These are phyloP conservation scores for Lordiphosa stackelbergi DNA, from an alignment of 1,140 invertebrate genomes.

Conservation along the genomic window DNA sequence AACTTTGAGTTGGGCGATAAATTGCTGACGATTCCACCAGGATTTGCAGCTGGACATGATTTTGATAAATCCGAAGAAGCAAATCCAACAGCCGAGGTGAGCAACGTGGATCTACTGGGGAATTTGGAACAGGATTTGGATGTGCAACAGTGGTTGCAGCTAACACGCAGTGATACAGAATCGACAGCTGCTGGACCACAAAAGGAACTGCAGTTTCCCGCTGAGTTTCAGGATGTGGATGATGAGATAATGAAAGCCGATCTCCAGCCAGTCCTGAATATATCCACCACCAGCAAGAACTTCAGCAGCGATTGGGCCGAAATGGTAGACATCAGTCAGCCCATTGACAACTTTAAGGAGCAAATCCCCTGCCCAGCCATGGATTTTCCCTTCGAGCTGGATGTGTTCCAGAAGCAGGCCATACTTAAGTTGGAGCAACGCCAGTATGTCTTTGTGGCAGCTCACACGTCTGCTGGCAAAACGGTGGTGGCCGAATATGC, in stretches of 20 bases:
- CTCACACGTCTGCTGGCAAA: conserved; percentile 99
- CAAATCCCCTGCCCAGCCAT: conserved; percentile 91
- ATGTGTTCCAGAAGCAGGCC: conserved; percentile 98
- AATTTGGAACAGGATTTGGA: conserved; percentile 69
- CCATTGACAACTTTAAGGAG: conserved; percentile 89
- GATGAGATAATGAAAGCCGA: conserved; percentile 69
- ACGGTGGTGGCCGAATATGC: conserved; percentile 99
- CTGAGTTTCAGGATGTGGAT: conserved; percentile 63
- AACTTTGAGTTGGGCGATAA: conserved; percentile 79
- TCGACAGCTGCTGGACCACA: neutral
- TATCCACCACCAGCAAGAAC: conserved; percentile 74
- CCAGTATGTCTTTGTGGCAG: conserved; percentile 98
- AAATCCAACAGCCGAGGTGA: no score
- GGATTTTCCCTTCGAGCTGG: conserved; percentile 94
- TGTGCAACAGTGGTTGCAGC: conserved; percentile 66
- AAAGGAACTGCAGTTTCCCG: conserved; percentile 21
- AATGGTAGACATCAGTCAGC: conserved; percentile 87
- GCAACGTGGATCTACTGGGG: conserved; percentile 58
- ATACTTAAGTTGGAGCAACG: conserved; percentile 95
- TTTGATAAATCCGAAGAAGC: conserved; percentile 60
- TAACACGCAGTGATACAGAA: conserved; percentile 36
- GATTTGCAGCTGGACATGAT: conserved; percentile 80
- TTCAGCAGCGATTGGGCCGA: conserved; percentile 89
- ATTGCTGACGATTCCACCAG: conserved; percentile 82
- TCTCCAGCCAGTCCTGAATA: conserved; percentile 79